phyloP scores from a whole-genome alignment of 2,797 vertebrate genomes.

The Columba guinea region DNA sequence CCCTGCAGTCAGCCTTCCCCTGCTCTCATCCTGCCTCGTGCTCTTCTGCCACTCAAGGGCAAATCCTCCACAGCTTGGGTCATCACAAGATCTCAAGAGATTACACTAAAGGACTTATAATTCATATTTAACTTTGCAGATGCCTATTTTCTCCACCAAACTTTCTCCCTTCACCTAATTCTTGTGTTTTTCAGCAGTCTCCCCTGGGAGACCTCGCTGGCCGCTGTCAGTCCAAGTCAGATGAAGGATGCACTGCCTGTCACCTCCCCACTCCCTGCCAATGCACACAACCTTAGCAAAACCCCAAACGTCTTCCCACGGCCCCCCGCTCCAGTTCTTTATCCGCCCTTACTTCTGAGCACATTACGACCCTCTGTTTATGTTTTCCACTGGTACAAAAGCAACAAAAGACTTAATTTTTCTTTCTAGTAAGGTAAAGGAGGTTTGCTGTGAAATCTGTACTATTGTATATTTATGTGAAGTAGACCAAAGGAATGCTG shows the following conservation, averaged over 20 bases:
- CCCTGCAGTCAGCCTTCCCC: not conserved
- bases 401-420: not conserved
- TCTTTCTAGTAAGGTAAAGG: not conserved
- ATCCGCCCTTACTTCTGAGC: not conserved
- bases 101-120: not conserved
- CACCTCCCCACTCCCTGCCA: not conserved
- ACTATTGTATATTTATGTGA: not conserved
- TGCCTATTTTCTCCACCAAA: not conserved
- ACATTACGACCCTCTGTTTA: not conserved
- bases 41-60: not conserved
- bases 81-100: not conserved
- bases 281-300: not conserved
- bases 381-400: not conserved
- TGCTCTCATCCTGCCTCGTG: not conserved
- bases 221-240: not conserved
- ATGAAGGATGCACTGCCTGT: not conserved
- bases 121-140: not conserved
- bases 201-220: not conserved
- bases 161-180: not conserved
- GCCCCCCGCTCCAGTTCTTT: not conserved
- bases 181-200: not conserved
- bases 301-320: not conserved
- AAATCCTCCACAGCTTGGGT: not conserved
- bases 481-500: constrained; percentile 7
- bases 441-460: not conserved